Percentiles rank a stretch among this genome's conserved stretches.
phyloP scores from a whole-genome alignment of 2,113 vertebrate species.

The Hoplias malabaricus region DNA sequence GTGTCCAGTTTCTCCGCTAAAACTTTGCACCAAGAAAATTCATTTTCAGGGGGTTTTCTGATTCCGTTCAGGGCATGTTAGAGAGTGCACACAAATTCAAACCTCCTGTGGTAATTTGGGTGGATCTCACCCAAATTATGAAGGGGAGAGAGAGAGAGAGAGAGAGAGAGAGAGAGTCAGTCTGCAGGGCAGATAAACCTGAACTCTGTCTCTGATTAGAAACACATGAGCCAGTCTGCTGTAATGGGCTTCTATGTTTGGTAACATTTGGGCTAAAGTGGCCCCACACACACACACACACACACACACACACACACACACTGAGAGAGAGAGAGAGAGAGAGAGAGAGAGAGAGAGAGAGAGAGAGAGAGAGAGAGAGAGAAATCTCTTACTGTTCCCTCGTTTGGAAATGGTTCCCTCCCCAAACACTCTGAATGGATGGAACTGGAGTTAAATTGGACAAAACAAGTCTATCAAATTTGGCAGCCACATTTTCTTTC shows the following conservation, averaged over 20 bases:
- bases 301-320: no score
- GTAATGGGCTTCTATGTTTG: constrained; percentile 53
- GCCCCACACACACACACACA: constrained; percentile 1
- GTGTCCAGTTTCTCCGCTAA: constrained; percentile 17
- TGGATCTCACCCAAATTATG: constrained; percentile 36
- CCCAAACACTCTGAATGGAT: constrained; percentile 4
- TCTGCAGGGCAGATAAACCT: constrained; percentile 52
- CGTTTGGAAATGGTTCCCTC: constrained; percentile 28
- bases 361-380: no score
- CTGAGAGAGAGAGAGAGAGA: no score
- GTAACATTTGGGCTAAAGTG: constrained; percentile 44
- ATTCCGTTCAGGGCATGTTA: constrained; percentile 27
- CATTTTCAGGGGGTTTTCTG: constrained; percentile 41
- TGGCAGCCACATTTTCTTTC: neutral
- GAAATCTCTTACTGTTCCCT: constrained; percentile 17
- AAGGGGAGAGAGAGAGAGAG: neutral
- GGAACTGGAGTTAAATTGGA: constrained; percentile 1
- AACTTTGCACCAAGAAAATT: constrained; percentile 45
- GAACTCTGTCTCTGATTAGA: constrained; percentile 52
- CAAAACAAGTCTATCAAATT: constrained; percentile 9
- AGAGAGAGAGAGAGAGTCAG: constrained; percentile 1
- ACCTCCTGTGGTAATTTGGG: constrained; percentile 35
- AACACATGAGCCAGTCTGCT: constrained; percentile 52
- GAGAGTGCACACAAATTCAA: constrained; percentile 48
- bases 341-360: no score